Conservation (phyloP, 2,888 invertebrate genomes). For the Melipona bicolor region DNA sequence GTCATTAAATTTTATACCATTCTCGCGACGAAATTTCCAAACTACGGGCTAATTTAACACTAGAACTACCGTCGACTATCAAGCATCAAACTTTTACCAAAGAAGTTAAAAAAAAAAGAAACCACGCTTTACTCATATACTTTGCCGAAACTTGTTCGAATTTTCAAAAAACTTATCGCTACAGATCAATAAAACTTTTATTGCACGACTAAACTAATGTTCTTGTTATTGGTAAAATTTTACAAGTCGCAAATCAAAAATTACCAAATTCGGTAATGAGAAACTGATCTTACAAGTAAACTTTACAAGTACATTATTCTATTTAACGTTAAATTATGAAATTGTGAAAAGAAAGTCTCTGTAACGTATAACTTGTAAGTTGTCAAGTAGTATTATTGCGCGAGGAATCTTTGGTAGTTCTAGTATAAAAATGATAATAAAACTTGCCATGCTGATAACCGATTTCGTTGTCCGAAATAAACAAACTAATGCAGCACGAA, state of each 20-base stretch:
- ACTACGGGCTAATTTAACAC: background rate
- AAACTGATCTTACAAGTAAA: background rate
- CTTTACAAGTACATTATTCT: background rate
- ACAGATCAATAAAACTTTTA: background rate
- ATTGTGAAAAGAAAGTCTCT: background rate
- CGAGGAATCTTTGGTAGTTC: background rate
- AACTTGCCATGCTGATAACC: background rate
- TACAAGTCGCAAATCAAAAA: background rate
- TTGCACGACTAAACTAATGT: background rate
- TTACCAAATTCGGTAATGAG: background rate
- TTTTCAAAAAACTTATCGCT: background rate
- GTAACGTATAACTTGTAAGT: background rate
- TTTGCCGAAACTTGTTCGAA: background rate
- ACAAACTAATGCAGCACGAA: background rate
- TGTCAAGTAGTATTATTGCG: background rate
- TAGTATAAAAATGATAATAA: background rate
- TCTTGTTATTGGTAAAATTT: background rate
- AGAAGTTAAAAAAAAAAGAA: background rate
- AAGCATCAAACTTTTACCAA: background rate
- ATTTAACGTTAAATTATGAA: background rate
- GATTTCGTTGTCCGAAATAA: background rate
- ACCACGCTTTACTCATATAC: background rate
- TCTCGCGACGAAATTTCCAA: background rate
- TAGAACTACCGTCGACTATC: background rate
- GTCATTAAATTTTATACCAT: slow-evolving; percentile 1